These are phyloP conservation scores for Molorchus minor DNA, from an alignment of 2,888 invertebrate species.

Conservation along the genomic window DNA sequence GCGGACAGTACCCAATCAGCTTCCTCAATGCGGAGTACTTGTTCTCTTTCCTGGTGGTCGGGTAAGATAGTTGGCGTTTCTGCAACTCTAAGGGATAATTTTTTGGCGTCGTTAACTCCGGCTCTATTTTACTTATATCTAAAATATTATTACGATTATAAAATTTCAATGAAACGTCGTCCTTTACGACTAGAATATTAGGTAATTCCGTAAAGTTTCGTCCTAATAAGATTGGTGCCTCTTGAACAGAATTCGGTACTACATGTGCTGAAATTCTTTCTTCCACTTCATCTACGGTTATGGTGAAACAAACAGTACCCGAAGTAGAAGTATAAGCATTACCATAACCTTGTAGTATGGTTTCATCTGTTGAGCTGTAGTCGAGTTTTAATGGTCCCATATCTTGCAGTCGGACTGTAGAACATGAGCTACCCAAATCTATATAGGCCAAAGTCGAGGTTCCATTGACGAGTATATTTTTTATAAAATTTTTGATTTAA, in stretches of 20 bases:
- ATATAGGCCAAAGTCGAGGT: constrained; percentile 28
- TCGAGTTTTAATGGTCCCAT: constrained; percentile 9
- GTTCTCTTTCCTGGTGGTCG: not conserved
- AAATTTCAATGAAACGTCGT: no score
- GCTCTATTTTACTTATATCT: no score
- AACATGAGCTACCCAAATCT: constrained; percentile 36
- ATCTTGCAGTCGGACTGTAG: constrained; percentile 21
- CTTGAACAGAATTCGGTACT: constrained; percentile 34
- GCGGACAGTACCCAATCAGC: constrained; percentile 38
- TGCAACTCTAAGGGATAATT: no score
- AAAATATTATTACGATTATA: no score
- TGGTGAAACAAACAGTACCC: constrained; percentile 24
- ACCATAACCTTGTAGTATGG: constrained; percentile 33
- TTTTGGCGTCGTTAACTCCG: no score
- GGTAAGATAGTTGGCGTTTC: no score
- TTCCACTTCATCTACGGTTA: constrained; percentile 35
- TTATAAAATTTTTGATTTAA: constrained; percentile 17
- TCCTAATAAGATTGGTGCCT: constrained; percentile 37
- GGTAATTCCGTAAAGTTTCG: constrained; percentile 38
- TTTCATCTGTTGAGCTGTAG: constrained; percentile 2
- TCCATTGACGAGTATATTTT: constrained; percentile 22
- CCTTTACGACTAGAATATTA: constrained; percentile 33
- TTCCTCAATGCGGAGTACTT: not conserved
- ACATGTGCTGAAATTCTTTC: constrained; percentile 28
- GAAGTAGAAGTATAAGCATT: constrained; percentile 25